These are phyloP conservation scores for Tympanuchus pallidicinctus DNA, from an alignment of 2,113 vertebrate species.

Conservation along the genomic window DNA sequence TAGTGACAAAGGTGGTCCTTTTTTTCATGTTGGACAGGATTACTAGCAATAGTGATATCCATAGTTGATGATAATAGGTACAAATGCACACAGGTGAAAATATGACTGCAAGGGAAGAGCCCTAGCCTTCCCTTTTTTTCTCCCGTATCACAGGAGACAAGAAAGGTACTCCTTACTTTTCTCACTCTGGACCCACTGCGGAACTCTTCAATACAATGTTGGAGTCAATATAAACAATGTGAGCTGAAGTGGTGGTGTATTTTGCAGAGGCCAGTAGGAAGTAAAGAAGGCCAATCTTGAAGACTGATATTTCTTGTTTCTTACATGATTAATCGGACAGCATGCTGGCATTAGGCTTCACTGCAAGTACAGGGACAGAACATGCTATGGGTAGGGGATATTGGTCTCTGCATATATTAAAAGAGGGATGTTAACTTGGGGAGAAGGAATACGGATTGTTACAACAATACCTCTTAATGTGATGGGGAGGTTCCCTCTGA, in stretches of 20 bases:
- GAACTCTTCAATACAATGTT: neutral
- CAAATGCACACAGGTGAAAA: neutral
- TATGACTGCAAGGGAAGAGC: neutral
- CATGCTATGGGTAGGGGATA: neutral
- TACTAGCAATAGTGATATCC: neutral
- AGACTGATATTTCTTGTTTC: neutral
- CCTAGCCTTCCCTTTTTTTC: neutral
- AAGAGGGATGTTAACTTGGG: neutral
- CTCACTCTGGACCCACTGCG: neutral
- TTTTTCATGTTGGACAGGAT: neutral
- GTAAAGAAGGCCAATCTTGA: neutral
- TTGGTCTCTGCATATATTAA: neutral
- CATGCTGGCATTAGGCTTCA: neutral
- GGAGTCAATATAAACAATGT: neutral
- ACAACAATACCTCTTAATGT: neutral
- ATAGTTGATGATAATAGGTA: neutral
- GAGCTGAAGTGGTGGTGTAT: fast-evolving
- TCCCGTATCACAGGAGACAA: neutral
- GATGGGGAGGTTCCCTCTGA: neutral
- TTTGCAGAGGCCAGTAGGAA: neutral
- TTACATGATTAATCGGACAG: neutral
- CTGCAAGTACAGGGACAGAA: neutral
- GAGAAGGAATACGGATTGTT: neutral
- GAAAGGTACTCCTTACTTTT: neutral
- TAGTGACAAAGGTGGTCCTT: neutral